Evolutionary conservation across 2,888 invertebrate species (phyloP).

Genomic region (Netelia fuscicornis): DNA sequence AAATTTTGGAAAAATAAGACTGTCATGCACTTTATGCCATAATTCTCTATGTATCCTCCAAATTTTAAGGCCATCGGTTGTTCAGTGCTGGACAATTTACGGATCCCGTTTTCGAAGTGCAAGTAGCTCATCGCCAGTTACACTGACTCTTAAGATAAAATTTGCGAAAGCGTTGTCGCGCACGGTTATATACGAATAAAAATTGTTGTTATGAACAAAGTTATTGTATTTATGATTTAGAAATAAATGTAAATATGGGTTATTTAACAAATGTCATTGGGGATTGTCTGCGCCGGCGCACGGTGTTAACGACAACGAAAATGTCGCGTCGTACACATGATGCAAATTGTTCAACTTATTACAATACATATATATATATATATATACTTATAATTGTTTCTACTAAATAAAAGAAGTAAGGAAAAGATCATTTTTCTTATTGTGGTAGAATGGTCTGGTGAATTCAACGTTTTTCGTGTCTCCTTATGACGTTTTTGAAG

Average conservation of each 20-base stretch:
- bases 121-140: no score
- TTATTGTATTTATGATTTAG: constrained; percentile 24
- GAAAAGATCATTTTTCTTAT: not conserved
- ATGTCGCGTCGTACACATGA: constrained; percentile 3
- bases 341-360: constrained; percentile 12
- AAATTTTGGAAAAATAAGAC: no score
- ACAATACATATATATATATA: constrained; percentile 22
- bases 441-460: no score
- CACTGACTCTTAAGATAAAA: no score
- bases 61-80: no score
- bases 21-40: no score
- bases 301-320: constrained; percentile 19
- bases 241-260: constrained; percentile 45
- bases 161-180: not conserved
- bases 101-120: no score
- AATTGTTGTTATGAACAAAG: not conserved
- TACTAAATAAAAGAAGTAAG: constrained; percentile 55
- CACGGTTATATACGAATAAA: not conserved
- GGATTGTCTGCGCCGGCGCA: constrained; percentile 1
- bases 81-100: no score
- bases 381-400: constrained; percentile 51
- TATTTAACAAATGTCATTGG: constrained; percentile 22
- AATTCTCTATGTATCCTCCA: no score
- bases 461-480: no score
- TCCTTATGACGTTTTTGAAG: no score